Conservation (phyloP, 2,888 invertebrate genomes). For the Lithophane socia region DNA sequence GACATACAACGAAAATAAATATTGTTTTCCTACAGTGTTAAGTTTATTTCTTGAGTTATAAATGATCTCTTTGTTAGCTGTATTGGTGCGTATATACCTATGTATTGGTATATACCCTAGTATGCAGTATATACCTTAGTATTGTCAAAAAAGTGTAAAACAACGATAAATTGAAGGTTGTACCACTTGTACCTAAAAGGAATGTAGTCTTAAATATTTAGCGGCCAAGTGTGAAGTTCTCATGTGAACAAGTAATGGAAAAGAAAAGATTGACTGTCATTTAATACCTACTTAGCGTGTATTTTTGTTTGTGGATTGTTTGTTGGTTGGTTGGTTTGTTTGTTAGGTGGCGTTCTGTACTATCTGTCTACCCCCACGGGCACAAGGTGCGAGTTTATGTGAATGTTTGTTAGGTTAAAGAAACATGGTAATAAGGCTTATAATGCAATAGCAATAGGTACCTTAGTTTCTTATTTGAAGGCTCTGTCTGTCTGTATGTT, state of each 20-base stretch:
- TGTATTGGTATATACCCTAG: neutral
- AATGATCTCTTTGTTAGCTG: no score
- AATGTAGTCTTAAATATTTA: slow-evolving; percentile 6
- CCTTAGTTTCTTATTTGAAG: neutral
- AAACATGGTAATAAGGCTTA: neutral
- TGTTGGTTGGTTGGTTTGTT: no score
- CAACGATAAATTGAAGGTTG: no score
- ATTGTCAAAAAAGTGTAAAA: neutral
- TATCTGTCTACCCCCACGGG: no score
- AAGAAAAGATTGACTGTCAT: neutral
- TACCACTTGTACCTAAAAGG: neutral
- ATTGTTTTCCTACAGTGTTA: no score
- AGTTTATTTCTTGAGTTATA: no score
- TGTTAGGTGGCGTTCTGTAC: no score
- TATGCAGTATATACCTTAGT: neutral
- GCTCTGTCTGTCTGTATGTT: no score
- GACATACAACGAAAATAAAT: no score
- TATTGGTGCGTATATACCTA: neutral
- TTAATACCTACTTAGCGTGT: slow-evolving; percentile 1
- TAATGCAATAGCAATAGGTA: neutral
- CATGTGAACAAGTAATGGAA: neutral
- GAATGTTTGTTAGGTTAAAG: no score
- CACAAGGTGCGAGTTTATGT: no score
- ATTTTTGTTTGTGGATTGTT: neutral
- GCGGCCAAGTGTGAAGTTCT: slow-evolving; percentile 6